Evolutionary conservation across 2,113 vertebrate genomes (phyloP).

Genomic region (Syngnathoides biaculeatus): DNA sequence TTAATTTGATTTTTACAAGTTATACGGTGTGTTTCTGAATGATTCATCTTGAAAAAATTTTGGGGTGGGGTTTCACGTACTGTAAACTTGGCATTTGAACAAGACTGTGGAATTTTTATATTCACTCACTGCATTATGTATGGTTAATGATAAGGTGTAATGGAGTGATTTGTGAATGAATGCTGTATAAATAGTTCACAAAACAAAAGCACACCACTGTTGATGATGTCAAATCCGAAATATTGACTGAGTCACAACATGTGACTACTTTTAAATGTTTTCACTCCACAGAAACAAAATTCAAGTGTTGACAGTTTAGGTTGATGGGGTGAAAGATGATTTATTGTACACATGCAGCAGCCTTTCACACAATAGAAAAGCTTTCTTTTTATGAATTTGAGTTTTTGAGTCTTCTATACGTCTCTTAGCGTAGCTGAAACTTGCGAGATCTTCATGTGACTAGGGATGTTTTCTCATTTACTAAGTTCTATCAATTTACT

Average conservation of each 20-base stretch:
- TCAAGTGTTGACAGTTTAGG: constrained; percentile 16
- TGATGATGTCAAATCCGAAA: constrained; percentile 30
- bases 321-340: constrained; percentile 50
- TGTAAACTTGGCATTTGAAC: not conserved
- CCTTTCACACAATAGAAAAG: constrained; percentile 23
- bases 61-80: not conserved
- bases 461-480: not conserved
- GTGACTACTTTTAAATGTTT: constrained; percentile 19
- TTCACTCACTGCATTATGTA: not conserved
- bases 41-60: not conserved
- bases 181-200: constrained; percentile 20
- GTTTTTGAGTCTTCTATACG: constrained; percentile 39
- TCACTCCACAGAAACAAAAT: constrained; percentile 34
- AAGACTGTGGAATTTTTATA: not conserved
- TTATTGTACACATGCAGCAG: constrained; percentile 66
- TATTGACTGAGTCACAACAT: not conserved
- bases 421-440: not conserved
- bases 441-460: constrained; percentile 3
- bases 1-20: not conserved
- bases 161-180: constrained; percentile 39
- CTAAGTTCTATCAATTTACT: not conserved
- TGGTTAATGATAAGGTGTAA: constrained; percentile 36
- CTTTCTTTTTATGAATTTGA: constrained; percentile 4
- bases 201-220: constrained; percentile 10
- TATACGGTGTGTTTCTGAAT: not conserved